Evolutionary conservation across 2,888 invertebrate species (phyloP).

Genomic region (Acrobasis consociella): DNA sequence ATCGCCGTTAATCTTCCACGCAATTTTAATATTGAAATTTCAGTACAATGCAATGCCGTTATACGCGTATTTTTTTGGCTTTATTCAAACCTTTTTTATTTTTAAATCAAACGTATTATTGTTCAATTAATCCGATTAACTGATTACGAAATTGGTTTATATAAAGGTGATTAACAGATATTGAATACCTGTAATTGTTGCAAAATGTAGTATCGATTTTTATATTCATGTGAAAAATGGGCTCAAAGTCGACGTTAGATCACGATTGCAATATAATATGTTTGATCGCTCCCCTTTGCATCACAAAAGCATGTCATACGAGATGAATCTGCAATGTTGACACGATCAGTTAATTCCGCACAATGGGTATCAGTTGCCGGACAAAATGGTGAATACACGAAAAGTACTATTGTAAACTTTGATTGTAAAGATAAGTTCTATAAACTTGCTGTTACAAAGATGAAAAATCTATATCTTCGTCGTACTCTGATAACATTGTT

Average conservation of each 20-base stretch:
- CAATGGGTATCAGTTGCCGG: not conserved
- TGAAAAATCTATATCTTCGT: not conserved
- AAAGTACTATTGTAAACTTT: too few species aligned
- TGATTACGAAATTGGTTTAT: too few species aligned
- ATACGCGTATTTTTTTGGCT: too few species aligned
- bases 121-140: too few species aligned
- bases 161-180: too few species aligned
- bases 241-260: not conserved
- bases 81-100: too few species aligned
- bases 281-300: conserved; percentile 27
- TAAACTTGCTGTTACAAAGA: too few species aligned
- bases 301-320: conserved; percentile 25
- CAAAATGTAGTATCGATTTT: not conserved
- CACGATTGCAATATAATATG: conserved; percentile 26
- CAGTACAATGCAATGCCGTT: too few species aligned
- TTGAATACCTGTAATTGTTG: not conserved
- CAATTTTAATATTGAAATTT: too few species aligned
- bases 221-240: not conserved
- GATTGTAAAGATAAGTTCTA: too few species aligned
- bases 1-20: too few species aligned
- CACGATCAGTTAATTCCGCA: conserved; percentile 14
- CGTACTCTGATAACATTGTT: not conserved
- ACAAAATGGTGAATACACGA: not conserved
- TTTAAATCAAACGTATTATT: too few species aligned
- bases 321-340: not conserved